Conservation (phyloP, 2,888 invertebrate genomes). For the Orchestes rusci region DNA sequence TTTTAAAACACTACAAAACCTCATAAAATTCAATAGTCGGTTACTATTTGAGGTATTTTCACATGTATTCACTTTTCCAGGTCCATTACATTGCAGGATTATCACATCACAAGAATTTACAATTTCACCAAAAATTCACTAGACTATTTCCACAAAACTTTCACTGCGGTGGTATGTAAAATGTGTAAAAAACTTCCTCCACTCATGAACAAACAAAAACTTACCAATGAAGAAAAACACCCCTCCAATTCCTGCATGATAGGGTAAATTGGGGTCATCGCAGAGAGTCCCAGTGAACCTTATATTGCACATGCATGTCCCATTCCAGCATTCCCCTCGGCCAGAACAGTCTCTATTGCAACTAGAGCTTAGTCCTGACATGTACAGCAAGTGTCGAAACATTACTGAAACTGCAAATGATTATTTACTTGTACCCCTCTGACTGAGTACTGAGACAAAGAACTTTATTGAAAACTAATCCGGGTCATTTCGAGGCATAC, state of each 20-base stretch:
- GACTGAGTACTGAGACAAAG: background rate
- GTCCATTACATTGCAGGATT: too few relatives aligned
- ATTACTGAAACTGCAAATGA: constrained; percentile 30
- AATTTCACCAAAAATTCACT: too few relatives aligned
- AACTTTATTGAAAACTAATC: background rate
- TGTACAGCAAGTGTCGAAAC: constrained; percentile 42
- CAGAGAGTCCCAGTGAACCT: constrained; percentile 78
- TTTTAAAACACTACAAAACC: too few relatives aligned
- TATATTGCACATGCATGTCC: constrained; percentile 87
- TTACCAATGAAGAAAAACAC: constrained; percentile 73
- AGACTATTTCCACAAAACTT: too few relatives aligned
- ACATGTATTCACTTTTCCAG: too few relatives aligned
- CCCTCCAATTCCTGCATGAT: constrained; percentile 64
- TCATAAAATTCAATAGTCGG: too few relatives aligned
- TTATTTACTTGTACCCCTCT: too few relatives aligned
- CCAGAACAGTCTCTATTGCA: constrained; percentile 78
- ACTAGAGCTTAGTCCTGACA: constrained; percentile 45
- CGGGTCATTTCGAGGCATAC: constrained; percentile 1
- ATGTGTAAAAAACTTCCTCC: background rate
- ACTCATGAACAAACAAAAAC: background rate
- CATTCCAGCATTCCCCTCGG: constrained; percentile 85
- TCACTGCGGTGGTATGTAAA: too few relatives aligned
- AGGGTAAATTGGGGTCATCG: constrained; percentile 75
- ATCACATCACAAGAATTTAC: too few relatives aligned
- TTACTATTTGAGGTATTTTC: too few relatives aligned